phyloP scores from a whole-genome alignment of 2,888 invertebrate species.

The Dysmachus trigonus region DNA sequence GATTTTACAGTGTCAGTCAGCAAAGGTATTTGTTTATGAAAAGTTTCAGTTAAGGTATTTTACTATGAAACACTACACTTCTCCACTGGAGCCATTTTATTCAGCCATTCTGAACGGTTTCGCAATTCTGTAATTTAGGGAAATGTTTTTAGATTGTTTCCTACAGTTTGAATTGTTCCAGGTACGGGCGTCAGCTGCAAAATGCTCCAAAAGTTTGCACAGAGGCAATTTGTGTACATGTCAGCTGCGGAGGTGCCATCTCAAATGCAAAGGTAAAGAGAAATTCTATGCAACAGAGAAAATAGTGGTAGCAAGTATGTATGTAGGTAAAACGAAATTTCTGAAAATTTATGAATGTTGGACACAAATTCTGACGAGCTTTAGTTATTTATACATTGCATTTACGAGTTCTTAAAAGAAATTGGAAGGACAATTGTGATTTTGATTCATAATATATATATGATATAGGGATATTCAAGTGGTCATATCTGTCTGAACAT shows the following conservation, averaged over 20 bases:
- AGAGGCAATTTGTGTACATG: neutral
- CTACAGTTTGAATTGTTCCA: neutral
- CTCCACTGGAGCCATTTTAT: neutral
- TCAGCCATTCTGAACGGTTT: neutral
- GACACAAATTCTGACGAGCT: neutral
- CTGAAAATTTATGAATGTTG: neutral
- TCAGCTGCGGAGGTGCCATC: neutral
- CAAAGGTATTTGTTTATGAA: neutral
- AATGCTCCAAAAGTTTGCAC: neutral
- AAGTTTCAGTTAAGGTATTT: neutral
- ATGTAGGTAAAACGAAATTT: neutral
- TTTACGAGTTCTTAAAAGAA: neutral
- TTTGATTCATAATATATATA: neutral
- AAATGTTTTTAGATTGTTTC: neutral
- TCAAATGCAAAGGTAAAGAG: neutral
- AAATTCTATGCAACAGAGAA: neutral
- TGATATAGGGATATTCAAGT: no score
- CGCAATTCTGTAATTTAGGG: neutral
- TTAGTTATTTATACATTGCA: neutral
- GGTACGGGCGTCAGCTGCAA: neutral
- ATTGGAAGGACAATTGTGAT: neutral
- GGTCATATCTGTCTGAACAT: no score
- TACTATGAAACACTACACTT: neutral
- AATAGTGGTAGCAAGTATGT: neutral
- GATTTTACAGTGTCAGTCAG: neutral